These are phyloP conservation scores for Cavia porcellus DNA, from an alignment of 2,113 vertebrate species.

Conservation along the genomic window DNA sequence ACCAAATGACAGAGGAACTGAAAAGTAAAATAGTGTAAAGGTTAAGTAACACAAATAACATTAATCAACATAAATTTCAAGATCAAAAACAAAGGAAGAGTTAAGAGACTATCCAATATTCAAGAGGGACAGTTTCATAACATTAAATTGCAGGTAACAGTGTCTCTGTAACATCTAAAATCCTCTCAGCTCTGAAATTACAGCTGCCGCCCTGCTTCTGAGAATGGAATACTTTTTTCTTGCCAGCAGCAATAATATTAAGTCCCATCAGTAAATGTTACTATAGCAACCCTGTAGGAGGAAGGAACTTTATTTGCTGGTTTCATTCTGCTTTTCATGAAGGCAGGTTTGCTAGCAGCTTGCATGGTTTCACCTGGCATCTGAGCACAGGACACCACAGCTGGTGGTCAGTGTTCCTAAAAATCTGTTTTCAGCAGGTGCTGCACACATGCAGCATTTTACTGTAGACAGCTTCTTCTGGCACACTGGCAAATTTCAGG, in stretches of 20 bases:
- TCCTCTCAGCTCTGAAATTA: not conserved
- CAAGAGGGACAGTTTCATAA: not conserved
- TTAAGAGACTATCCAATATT: not conserved
- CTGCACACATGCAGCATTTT: not conserved
- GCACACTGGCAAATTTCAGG: not conserved
- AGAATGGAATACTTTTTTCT: not conserved
- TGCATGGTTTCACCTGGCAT: not conserved
- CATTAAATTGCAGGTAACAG: not conserved
- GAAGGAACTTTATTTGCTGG: not conserved
- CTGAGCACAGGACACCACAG: not conserved
- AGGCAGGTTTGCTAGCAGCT: not conserved
- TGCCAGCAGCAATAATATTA: not conserved
- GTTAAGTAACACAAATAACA: not conserved
- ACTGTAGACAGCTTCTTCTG: not conserved
- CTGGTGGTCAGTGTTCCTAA: not conserved
- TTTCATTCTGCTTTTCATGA: not conserved
- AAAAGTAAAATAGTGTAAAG: slow-evolving; percentile 24
- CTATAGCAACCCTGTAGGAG: not conserved
- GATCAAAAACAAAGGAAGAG: not conserved
- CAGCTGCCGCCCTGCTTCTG: not conserved
- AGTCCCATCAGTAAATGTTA: not conserved
- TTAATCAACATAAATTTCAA: slow-evolving; percentile 1
- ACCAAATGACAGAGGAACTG: not conserved
- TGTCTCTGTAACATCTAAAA: not conserved
- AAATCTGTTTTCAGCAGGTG: not conserved